Base-by-base conservation (phyloP, 1,140 invertebrate species). In the Caenorhabditis remanei region DNA sequence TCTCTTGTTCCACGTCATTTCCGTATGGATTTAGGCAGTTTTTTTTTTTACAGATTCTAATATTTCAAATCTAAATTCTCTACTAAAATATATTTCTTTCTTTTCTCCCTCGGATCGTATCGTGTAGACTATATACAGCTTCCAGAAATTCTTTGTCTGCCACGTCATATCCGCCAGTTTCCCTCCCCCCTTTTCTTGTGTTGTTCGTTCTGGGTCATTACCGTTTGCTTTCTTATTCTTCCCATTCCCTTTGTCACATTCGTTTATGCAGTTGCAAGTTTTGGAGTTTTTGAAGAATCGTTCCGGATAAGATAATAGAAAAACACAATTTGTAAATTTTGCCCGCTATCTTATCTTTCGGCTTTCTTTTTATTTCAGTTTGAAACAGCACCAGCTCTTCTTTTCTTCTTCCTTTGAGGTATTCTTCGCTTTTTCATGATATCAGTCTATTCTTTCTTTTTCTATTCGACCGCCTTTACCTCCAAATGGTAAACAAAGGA, bases 401-500 rank as follows among this genome's bases (percentile, higher is more conserved):
- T 21, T 11, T 40, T 63, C 21, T 8, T 63, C 32, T 32, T 63
- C 14, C 61, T 21, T 32, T 63, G 21, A 13, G 24, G 11, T 63
- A 32, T 63, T 14, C 8, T 24, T 63, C 9, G 24, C 24, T 32
- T 63, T 11, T 50, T 50, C 71, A 79, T 50, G 46, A 50, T 50
- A 79, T 50, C n/a, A 53, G 46, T 11, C 8, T 50, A 46, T 71
- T 46, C 67, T 50, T 32, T 63, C 24, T 63, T 32, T 13, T 79
- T 79, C 71, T 11, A 53, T 71, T 50, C 71, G 21, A 21, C 71
- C 43, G 71, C 71, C 71, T 79, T 79, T 79, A 21, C 71, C 46
- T 50, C 71, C 46, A 79, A 79, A 79, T 79, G 71, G 71, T 79
- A 79, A 79, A 79, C 71, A 79, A 79, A 13, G 71, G 71, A 79